Conservation (phyloP, 2,888 invertebrate species). For the Trichopoda pennipes region DNA sequence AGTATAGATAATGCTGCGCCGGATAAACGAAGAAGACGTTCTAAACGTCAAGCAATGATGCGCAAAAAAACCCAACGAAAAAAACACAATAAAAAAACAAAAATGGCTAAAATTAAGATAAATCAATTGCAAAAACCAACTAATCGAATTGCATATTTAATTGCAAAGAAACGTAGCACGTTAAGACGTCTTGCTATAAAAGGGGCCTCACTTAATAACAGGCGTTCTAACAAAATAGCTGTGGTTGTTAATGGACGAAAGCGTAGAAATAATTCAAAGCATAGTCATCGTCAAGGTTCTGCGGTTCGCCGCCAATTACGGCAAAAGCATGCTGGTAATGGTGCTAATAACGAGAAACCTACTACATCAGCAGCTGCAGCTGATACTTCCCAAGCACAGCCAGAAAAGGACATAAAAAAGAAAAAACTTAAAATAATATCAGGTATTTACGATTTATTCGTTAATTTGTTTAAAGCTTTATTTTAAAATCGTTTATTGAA, state of each 20-base stretch:
- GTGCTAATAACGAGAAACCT: slow-evolving; percentile 72
- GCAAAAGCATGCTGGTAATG: slow-evolving; percentile 6
- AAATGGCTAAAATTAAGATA: slow-evolving; percentile 77
- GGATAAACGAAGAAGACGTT: slow-evolving; percentile 41
- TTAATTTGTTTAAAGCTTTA: neutral
- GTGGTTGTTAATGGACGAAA: slow-evolving; percentile 34
- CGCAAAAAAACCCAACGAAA: slow-evolving; percentile 58
- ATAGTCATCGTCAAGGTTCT: slow-evolving; percentile 25
- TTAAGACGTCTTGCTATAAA: slow-evolving; percentile 85
- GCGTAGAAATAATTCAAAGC: slow-evolving; percentile 24
- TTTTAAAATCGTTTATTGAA: neutral
- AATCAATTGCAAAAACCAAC: slow-evolving; percentile 78
- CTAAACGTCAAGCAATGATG: slow-evolving; percentile 57
- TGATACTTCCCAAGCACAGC: neutral
- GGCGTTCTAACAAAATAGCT: slow-evolving; percentile 73
- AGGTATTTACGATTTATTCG: slow-evolving; percentile 21
- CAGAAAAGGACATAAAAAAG: slow-evolving; percentile 22
- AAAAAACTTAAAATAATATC: slow-evolving; percentile 27
- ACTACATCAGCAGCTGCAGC: slow-evolving; percentile 75
- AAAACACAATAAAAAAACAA: slow-evolving; percentile 68
- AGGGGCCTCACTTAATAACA: slow-evolving; percentile 78
- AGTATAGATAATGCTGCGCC: slow-evolving; percentile 58
- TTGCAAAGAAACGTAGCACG: slow-evolving; percentile 87
- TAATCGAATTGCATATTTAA: slow-evolving; percentile 87
- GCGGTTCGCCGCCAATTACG: slow-evolving; percentile 19